These are phyloP conservation scores for Galerucella nymphaeae DNA, from an alignment of 2,888 invertebrate genomes.

Conservation along the genomic window DNA sequence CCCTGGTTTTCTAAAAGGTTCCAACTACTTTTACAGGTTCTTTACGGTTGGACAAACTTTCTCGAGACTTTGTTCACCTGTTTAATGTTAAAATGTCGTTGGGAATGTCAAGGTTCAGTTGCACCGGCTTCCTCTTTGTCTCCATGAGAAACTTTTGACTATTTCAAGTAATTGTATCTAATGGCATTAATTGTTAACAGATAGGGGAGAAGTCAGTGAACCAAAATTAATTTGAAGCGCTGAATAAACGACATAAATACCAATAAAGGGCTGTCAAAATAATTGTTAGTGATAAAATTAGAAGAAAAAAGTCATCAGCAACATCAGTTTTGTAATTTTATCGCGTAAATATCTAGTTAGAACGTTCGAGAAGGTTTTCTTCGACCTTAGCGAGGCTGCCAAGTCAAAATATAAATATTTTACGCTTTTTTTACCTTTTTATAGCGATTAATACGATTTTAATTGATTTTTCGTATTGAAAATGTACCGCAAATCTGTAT, in stretches of 20 bases:
- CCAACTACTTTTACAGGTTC: background rate
- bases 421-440: too few species aligned
- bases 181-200: background rate
- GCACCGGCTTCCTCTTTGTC: constrained; percentile 4
- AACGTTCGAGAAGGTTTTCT: too few species aligned
- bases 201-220: background rate
- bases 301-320: too few species aligned
- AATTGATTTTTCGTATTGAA: background rate
- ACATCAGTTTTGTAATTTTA: too few species aligned
- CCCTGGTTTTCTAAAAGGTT: background rate
- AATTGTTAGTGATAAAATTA: background rate
- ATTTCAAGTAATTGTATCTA: constrained; percentile 2
- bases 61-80: constrained; percentile 5
- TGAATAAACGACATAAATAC: background rate
- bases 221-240: background rate
- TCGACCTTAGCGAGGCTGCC: too few species aligned
- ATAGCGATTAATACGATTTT: background rate
- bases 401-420: too few species aligned
- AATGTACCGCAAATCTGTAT: background rate
- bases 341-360: too few species aligned
- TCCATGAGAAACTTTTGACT: constrained; percentile 6
- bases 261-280: background rate
- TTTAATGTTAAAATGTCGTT: constrained; percentile 21
- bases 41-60: background rate
- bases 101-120: constrained; percentile 15